Conservation (phyloP, 1,140 invertebrate species). For the Popillia japonica region DNA sequence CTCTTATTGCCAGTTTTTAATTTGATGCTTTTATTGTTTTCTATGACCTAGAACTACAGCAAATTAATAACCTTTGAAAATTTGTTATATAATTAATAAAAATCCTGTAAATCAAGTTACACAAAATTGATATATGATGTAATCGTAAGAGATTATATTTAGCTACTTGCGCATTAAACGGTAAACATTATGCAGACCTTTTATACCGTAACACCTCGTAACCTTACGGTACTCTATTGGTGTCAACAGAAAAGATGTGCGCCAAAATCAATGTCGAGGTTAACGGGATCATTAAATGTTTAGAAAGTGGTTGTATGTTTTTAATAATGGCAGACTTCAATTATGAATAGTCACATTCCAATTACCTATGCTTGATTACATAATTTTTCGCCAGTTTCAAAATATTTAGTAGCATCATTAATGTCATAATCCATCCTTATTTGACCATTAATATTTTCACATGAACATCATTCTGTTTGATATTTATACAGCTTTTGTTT, state of each 20-base stretch:
- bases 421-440: not conserved
- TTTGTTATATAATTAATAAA: no score
- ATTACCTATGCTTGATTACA: not conserved
- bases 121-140: not conserved
- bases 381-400: not conserved
- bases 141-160: not conserved
- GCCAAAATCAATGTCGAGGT: conserved; percentile 18
- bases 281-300: not conserved
- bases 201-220: not conserved
- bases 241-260: not conserved
- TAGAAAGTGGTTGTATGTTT: conserved; percentile 16
- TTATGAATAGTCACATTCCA: no score
- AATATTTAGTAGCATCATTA: not conserved
- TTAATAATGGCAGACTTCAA: no score
- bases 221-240: not conserved
- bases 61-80: no score
- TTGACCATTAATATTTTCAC: not conserved
- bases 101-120: no score
- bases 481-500: not conserved
- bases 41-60: no score
- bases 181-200: not conserved
- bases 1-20: no score
- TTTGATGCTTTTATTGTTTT: no score
- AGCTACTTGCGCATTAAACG: not conserved
- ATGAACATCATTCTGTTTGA: not conserved